Percentiles rank a stretch among this genome's conserved stretches.
Evolutionary conservation across 2,888 invertebrate genomes (phyloP).

Genomic region (Mechanitis messenoides): DNA sequence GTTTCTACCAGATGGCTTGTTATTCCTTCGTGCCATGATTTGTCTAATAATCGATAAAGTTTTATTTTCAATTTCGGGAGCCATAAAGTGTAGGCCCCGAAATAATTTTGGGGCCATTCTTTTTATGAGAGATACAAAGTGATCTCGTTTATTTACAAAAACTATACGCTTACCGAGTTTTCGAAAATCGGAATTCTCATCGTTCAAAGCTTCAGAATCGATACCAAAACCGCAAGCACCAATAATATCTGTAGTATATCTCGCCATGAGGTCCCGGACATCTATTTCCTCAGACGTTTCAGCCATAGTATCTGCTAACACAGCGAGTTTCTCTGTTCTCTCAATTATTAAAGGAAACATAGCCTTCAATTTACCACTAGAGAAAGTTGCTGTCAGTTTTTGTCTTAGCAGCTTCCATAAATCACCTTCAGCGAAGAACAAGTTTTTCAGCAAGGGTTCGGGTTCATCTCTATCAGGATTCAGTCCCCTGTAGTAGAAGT

Average conservation of each 20-base stretch:
- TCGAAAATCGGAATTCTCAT: slow-evolving; percentile 39
- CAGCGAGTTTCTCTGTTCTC: slow-evolving; percentile 31
- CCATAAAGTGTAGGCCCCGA: slow-evolving; percentile 30
- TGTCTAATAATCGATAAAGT: slow-evolving; percentile 33
- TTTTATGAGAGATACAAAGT: slow-evolving; percentile 31
- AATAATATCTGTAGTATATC: slow-evolving; percentile 44
- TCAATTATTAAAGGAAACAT: slow-evolving; percentile 43
- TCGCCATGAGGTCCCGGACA: slow-evolving; percentile 40
- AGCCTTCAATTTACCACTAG: slow-evolving; percentile 39
- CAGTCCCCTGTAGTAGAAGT: slow-evolving; percentile 37
- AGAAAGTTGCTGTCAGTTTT: slow-evolving; percentile 42
- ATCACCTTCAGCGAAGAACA: slow-evolving; percentile 43
- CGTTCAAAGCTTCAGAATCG: slow-evolving; percentile 37
- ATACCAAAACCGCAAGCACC: slow-evolving; percentile 44
- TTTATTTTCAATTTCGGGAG: slow-evolving; percentile 32
- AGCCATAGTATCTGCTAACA: slow-evolving; percentile 10
- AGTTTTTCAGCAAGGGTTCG: slow-evolving; percentile 38
- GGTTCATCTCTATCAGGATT: slow-evolving; percentile 30
- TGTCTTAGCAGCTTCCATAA: slow-evolving; percentile 43
- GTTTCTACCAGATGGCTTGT: slow-evolving; percentile 37
- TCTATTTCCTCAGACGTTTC: slow-evolving; percentile 34
- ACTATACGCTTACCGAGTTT: slow-evolving; percentile 30
- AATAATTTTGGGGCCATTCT: slow-evolving; percentile 33
- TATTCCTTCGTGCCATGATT: slow-evolving; percentile 38
- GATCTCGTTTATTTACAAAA: slow-evolving; percentile 29